Evolutionary conservation across 2,113 vertebrate species (phyloP).

Genomic region (Rhinolophus ferrumequinum): DNA sequence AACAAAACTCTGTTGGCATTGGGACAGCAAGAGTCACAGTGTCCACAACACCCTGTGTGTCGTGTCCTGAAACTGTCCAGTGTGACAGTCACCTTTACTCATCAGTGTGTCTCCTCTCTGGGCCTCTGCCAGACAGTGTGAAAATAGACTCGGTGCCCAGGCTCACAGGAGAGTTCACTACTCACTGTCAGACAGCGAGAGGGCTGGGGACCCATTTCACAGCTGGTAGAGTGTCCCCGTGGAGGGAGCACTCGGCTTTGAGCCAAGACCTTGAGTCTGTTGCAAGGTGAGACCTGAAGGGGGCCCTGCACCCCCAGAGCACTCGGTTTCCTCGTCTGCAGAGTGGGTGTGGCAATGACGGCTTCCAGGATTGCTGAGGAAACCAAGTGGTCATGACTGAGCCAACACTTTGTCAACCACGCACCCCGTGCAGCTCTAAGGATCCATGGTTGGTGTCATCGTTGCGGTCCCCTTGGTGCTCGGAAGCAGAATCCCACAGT

Average conservation of each 20-base stretch:
- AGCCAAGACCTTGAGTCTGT: background rate
- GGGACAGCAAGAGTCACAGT: fast-evolving
- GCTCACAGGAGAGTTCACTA: background rate
- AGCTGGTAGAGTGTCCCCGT: background rate
- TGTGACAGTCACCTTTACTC: background rate
- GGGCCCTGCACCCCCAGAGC: background rate
- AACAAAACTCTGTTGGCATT: fast-evolving
- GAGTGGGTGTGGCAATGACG: too few relatives aligned
- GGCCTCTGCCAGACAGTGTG: background rate
- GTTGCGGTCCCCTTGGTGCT: too few relatives aligned
- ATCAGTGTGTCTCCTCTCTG: fast-evolving
- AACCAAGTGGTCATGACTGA: too few relatives aligned
- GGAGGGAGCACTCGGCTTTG: background rate
- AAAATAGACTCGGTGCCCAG: fast-evolving
- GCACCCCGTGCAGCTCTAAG: too few relatives aligned
- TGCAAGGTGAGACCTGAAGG: background rate
- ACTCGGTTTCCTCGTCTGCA: too few relatives aligned
- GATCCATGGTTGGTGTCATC: too few relatives aligned
- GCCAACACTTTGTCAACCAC: too few relatives aligned
- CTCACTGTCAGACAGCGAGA: background rate
- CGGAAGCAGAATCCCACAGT: too few relatives aligned
- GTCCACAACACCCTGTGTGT: fast-evolving
- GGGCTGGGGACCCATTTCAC: fast-evolving
- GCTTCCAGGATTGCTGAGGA: too few relatives aligned
- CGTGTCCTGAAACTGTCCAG: background rate